Evolutionary conservation across 2,113 vertebrate genomes (phyloP).

Genomic region (Brienomyrus longianalis): DNA sequence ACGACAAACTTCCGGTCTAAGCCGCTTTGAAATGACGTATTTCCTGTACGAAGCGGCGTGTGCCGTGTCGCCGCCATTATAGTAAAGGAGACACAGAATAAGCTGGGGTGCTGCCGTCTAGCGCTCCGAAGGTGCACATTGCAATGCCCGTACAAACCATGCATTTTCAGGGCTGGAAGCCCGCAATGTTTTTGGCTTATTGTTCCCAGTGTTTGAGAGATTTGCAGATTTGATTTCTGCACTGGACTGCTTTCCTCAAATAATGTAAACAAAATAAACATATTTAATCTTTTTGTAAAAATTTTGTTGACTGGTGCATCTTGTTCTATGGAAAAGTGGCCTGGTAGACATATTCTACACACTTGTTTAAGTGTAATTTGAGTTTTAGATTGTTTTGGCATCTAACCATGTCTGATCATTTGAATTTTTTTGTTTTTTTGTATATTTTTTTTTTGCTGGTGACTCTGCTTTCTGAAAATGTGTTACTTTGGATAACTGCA

Average conservation of each 20-base stretch:
- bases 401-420: not conserved
- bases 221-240: not conserved
- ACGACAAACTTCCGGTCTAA: slow-evolving; percentile 25
- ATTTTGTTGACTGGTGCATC: not conserved
- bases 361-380: not conserved
- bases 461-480: not conserved
- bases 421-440: not conserved
- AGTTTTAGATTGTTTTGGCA: not conserved
- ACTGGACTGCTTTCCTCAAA: not conserved
- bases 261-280: not conserved
- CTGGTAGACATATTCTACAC: not conserved
- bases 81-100: not conserved
- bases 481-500: not conserved
- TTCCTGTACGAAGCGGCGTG: not conserved
- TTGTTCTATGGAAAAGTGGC: not conserved
- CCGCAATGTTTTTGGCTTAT: not conserved
- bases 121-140: not conserved
- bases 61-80: not conserved
- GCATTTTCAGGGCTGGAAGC: not conserved
- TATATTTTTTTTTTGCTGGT: not conserved
- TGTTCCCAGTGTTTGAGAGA: not conserved
- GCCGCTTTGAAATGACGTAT: slow-evolving; percentile 22
- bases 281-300: not conserved
- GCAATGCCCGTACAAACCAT: not conserved
- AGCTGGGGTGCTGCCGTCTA: not conserved